Percentiles rank a stretch among this genome's conserved stretches.
Conservation (phyloP, 2,113 vertebrate species). For the Trichechus manatus region DNA sequence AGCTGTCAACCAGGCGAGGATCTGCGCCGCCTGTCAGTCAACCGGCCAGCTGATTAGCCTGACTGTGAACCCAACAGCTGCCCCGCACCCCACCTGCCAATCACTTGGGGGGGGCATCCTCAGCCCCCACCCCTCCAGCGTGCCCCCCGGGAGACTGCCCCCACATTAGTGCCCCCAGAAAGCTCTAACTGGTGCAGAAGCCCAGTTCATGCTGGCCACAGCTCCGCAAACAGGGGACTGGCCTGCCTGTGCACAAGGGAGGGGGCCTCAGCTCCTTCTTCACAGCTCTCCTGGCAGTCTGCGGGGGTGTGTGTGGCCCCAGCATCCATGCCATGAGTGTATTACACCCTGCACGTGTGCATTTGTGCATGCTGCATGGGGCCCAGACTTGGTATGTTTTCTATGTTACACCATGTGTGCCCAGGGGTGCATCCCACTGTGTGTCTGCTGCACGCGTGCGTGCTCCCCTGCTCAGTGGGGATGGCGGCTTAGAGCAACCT, state of each 20-base stretch:
- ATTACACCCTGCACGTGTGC: fast-evolving
- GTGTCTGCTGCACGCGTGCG: no score
- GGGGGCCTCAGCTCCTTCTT: not conserved
- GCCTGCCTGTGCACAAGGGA: not conserved
- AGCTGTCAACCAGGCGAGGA: slow-evolving; percentile 41
- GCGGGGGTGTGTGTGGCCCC: not conserved
- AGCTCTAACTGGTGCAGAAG: not conserved
- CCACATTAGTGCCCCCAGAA: not conserved
- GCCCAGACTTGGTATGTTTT: no score
- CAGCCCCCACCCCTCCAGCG: fast-evolving
- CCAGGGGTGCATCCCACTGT: no score
- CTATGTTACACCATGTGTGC: no score
- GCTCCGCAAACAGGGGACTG: not conserved
- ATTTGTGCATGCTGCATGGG: not conserved
- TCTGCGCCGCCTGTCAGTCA: slow-evolving; percentile 47
- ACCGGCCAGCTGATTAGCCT: not conserved
- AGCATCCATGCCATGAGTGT: not conserved
- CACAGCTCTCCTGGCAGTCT: not conserved
- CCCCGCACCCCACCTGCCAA: not conserved
- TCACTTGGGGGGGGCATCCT: not conserved
- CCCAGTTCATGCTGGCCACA: not conserved
- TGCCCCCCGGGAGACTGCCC: not conserved
- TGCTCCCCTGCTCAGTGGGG: no score
- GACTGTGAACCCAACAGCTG: slow-evolving; percentile 44
- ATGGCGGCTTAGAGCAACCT: not conserved